A percentile compares a stretch with the other conserved stretches of the same genome.
phyloP scores from a whole-genome alignment of 2,888 invertebrate species.

The Hydriomena furcata region DNA sequence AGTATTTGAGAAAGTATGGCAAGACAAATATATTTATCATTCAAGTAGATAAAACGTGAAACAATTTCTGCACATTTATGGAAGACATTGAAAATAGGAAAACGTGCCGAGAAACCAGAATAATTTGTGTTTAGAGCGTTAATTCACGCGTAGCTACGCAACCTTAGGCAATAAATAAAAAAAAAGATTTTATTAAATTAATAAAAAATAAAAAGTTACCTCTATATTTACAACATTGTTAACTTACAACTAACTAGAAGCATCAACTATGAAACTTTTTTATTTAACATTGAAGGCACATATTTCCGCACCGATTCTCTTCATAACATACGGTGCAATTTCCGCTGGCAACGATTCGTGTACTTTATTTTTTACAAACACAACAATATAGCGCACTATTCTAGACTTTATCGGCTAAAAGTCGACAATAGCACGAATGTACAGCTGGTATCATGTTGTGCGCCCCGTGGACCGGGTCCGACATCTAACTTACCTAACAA shows the following conservation, averaged over 20 bases:
- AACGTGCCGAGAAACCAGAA: slow-evolving; percentile 26
- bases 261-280: slow-evolving; percentile 80
- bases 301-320: slow-evolving; percentile 78
- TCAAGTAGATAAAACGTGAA: slow-evolving; percentile 6
- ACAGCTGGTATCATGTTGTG: slow-evolving; percentile 21
- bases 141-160: slow-evolving; percentile 45
- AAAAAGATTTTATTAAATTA: slow-evolving; percentile 72
- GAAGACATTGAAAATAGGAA: slow-evolving; percentile 28
- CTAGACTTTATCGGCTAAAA: slow-evolving; percentile 38
- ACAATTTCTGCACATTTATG: slow-evolving; percentile 14
- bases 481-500: slow-evolving; percentile 33
- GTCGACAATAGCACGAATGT: slow-evolving; percentile 30
- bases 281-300: slow-evolving; percentile 83
- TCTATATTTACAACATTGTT: slow-evolving; percentile 79
- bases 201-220: slow-evolving; percentile 74
- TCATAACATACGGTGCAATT: slow-evolving; percentile 64
- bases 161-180: slow-evolving; percentile 74
- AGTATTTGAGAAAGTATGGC: slow-evolving; percentile 14
- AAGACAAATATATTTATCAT: slow-evolving; percentile 25
- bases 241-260: slow-evolving; percentile 78
- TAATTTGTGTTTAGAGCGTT: slow-evolving; percentile 26
- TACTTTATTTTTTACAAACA: slow-evolving; percentile 46
- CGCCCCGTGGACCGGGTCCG: slow-evolving; percentile 59
- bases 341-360: slow-evolving; percentile 56
- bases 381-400: slow-evolving; percentile 43